Conservation (phyloP, 2,888 invertebrate genomes). For the Pegoplata infirma region DNA sequence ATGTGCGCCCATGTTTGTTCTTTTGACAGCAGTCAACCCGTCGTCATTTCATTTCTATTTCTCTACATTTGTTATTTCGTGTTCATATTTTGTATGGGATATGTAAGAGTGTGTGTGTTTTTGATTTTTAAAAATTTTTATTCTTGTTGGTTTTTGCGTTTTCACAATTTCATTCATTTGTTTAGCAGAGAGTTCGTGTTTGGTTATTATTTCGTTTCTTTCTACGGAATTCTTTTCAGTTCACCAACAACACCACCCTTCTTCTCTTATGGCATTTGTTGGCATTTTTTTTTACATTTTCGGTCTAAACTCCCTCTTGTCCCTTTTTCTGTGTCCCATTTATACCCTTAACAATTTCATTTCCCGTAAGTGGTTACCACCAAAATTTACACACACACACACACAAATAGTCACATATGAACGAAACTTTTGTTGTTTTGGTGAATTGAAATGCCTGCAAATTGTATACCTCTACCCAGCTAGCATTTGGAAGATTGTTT, state of each 20-base stretch:
- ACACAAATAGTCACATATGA: constrained; percentile 15
- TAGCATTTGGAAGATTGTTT: too few species aligned
- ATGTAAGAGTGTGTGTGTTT: constrained; percentile 28
- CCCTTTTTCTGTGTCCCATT: constrained; percentile 67
- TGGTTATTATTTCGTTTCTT: constrained; percentile 39
- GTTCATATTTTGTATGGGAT: constrained; percentile 45
- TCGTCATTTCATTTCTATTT: constrained; percentile 76
- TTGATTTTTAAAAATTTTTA: constrained; percentile 40
- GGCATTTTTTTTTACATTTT: constrained; percentile 38
- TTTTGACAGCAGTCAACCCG: constrained; percentile 78
- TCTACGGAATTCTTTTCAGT: constrained; percentile 37
- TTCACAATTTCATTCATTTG: constrained; percentile 60
- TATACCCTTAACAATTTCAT: constrained; percentile 73
- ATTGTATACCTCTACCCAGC: constrained; percentile 37
- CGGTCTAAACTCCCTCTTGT: constrained; percentile 56
- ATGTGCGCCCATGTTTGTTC: constrained; percentile 76
- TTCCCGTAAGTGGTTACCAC: constrained; percentile 67
- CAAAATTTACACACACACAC: constrained; percentile 31
- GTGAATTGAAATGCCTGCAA: constrained; percentile 43
- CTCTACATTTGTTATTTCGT: constrained; percentile 69
- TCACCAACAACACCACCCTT: constrained; percentile 56
- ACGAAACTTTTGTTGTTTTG: constrained; percentile 16
- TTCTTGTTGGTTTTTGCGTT: constrained; percentile 44
- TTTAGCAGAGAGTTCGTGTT: constrained; percentile 35
- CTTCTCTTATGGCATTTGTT: constrained; percentile 53